Percentiles rank a stretch among this genome's conserved stretches.
phyloP scores from a whole-genome alignment of 2,797 vertebrate genomes.

The Phalloptychus januarius region DNA sequence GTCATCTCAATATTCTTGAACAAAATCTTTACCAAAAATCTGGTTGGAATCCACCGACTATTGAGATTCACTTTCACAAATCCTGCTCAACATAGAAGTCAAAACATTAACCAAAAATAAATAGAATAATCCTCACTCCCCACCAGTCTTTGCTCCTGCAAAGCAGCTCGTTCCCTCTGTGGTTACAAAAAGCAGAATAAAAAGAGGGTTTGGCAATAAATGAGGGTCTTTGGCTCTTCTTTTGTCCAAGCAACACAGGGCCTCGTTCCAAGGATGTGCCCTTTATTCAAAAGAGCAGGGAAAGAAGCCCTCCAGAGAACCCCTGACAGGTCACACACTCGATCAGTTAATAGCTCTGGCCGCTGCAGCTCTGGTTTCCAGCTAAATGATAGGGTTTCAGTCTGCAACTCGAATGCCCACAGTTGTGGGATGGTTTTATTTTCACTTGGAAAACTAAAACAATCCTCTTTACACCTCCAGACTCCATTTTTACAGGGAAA shows the following conservation, averaged over 20 bases:
- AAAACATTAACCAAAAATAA: neutral
- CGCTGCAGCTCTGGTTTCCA: conserved; percentile 56
- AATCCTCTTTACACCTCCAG: conserved; percentile 39
- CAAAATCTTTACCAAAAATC: neutral
- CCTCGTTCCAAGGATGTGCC: conserved; percentile 67
- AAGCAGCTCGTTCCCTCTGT: conserved; percentile 51
- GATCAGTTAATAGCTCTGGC: conserved; percentile 59
- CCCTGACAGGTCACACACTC: conserved; percentile 73
- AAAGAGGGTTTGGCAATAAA: conserved; percentile 51
- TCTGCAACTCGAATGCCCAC: conserved; percentile 62
- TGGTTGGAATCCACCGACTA: neutral
- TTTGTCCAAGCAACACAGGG: conserved; percentile 71
- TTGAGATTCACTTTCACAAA: neutral
- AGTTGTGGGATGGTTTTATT: conserved; percentile 48
- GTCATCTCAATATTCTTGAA: conserved; percentile 6
- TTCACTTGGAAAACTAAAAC: conserved; percentile 38
- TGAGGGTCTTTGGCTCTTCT: conserved; percentile 65
- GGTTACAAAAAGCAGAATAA: conserved; percentile 30
- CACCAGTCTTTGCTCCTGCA: conserved; percentile 20
- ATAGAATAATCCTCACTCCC: conserved; percentile 8
- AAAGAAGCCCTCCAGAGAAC: conserved; percentile 52
- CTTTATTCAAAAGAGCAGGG: conserved; percentile 57
- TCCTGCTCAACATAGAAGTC: neutral
- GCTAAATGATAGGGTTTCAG: conserved; percentile 52
- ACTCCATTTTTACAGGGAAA: conserved; percentile 41